Base-by-base conservation (phyloP, 2,797 vertebrate species). In the Philypnodon macrostomus region DNA sequence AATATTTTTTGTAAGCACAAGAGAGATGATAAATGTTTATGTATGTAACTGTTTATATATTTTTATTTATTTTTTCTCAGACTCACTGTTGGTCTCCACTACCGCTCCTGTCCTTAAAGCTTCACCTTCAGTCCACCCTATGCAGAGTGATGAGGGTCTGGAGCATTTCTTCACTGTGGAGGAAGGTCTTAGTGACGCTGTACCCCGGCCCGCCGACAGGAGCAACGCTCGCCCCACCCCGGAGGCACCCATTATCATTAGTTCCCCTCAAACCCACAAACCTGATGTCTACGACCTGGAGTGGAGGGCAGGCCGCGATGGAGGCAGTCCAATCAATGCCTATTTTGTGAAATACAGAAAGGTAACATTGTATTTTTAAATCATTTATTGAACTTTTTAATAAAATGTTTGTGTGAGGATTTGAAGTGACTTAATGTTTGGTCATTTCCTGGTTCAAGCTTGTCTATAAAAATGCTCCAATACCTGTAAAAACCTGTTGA, bases 341-440 rank as follows among this genome's bases (percentile, higher is more conserved):
- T 99, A 97, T 53, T 97, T 99, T 17, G 95, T 98, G 49, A 96
- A 95, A 67, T 99, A 99, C 63, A 92, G 95, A 26, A 99, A 98
- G 94, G 96, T 98, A 83, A 82, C 44, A 16, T 11, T n/a, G n/a
- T n/a, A n/a, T n/a, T n/a, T n/a, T n/a, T n/a, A n/a, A n/a, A n/a
- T n/a, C n/a, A n/a, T n/a, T n/a, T n/a, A n/a, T n/a, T n/a, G n/a
- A n/a, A n/a, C n/a, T 26, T 26, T 58, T 9, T 15, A 61, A 54
- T 48, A 23, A 17, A 19, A 18, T 18, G 17, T 5, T 27, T 14
- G 3, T 35, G 19, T 15, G 17, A 41, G 13, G 31, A 42, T 13
- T 37, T 51, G 39, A 16, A 39, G 42, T 44, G 46, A 40, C 34
- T 57, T 37, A 47, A 63, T 26, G 27, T 23, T 39, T 21, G 66